Conservation (phyloP, 2,888 invertebrate genomes). For the Hirudinaria manillensis region DNA sequence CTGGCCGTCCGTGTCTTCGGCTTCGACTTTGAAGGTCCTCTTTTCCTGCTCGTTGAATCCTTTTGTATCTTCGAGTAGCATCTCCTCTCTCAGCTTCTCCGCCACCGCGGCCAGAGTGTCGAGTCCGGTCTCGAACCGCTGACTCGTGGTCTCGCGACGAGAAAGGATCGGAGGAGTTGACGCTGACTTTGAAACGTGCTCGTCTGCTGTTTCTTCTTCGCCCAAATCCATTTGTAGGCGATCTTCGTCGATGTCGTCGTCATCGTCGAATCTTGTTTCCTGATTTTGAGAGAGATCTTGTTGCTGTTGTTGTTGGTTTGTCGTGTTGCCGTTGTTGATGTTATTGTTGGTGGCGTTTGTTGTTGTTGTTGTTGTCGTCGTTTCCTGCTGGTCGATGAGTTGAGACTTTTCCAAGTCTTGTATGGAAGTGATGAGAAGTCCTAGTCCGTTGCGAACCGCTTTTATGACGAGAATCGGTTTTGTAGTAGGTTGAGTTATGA, state of each 20-base stretch:
- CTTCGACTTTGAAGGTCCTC: neutral
- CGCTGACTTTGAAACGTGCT: neutral
- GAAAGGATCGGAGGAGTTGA: no score
- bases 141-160: neutral
- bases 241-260: no score
- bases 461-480: slow-evolving; percentile 25
- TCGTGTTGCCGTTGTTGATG: no score
- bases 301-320: no score
- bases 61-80: slow-evolving; percentile 31
- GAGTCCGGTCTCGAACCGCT: slow-evolving; percentile 6
- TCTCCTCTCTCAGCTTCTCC: slow-evolving; percentile 32
- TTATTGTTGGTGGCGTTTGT: neutral
- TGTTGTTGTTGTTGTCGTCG: slow-evolving; percentile 2
- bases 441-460: slow-evolving; percentile 23
- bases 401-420: slow-evolving; percentile 22
- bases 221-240: neutral
- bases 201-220: neutral
- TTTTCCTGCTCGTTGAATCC: neutral
- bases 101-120: slow-evolving; percentile 32
- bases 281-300: no score
- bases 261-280: no score
- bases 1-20: slow-evolving; percentile 7
- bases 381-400: neutral
- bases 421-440: slow-evolving; percentile 27
- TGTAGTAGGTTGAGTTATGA: neutral